Evolutionary conservation across 1,140 invertebrate species (phyloP), one percentile per base, ranked within the genome.

Genomic region (Lasioglossum baleicum): DNA sequence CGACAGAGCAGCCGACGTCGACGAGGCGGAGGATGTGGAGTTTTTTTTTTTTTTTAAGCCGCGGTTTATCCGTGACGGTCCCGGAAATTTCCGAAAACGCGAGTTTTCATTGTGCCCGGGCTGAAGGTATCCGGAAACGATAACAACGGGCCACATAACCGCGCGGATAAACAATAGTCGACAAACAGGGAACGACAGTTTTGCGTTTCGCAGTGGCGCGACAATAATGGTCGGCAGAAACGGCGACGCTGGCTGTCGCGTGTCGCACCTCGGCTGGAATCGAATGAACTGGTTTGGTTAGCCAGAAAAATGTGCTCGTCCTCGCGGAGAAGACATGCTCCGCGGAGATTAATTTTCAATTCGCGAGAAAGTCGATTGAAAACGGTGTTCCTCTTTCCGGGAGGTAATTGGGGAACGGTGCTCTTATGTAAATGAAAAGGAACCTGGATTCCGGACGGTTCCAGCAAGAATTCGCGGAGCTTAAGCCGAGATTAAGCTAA

Each of bases 161-260:
- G 71, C 51, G 77, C 42, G 70, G 77, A 80, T 75, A 75, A 80
- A 80, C 77, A 80, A 80, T 80, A 75, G 70, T 61, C 77, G 70
- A n/a, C 77, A 60, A 75, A 80, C 71, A 80, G 51, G 53, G 44
- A 65, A 42, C 35, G 72, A 51, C 65, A 76, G 64, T 42, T 67
- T 71, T 20, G 65, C 72, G 31, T 75, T 80, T 53, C 31, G 56
- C 51, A n/a, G n/a, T 68, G 53, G 51, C 31, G 22, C 42, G 42
- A 64, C 78, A 73, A 80, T 80, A 80, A 68, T 80, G 77, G 70
- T 48, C 60, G 77, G 31, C 11, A 44, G 44, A 71, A 58, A 31
- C 66, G 40, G 53, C 44, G 10, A 13, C 13, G 44, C 10, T 11
- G 44, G 44, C 44, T 10, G 44, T 8, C 44, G 44, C 44, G 44